Evolutionary conservation across 1,140 invertebrate species (phyloP).

Genomic region (Protaetia brevitarsis): DNA sequence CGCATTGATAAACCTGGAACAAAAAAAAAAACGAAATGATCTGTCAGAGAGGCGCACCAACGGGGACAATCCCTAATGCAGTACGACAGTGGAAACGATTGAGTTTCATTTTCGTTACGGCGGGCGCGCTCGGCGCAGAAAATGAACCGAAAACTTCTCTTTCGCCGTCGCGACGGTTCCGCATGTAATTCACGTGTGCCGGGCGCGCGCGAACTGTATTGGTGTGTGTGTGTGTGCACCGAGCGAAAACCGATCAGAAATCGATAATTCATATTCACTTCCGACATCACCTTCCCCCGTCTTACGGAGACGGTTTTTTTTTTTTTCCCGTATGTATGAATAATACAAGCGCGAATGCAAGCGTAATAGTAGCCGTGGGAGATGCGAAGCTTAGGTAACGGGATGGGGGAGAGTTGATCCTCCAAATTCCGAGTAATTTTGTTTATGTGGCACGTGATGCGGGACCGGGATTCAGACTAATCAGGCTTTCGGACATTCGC

Average conservation of each 20-base stretch:
- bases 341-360: slow-evolving; percentile 42
- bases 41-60: slow-evolving; percentile 34
- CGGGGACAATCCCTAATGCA: slow-evolving; percentile 52
- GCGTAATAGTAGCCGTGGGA: slow-evolving; percentile 45
- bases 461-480: slow-evolving; percentile 33
- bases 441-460: slow-evolving; percentile 40
- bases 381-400: slow-evolving; percentile 24
- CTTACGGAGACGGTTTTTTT: not conserved
- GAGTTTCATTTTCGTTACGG: slow-evolving; percentile 45
- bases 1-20: slow-evolving; percentile 96
- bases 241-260: slow-evolving; percentile 27
- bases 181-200: too few relatives aligned
- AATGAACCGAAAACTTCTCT: too few relatives aligned
- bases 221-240: not conserved
- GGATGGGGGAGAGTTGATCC: slow-evolving; percentile 43
- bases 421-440: slow-evolving; percentile 48
- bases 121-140: too few relatives aligned
- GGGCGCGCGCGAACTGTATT: too few relatives aligned
- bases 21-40: slow-evolving; percentile 38
- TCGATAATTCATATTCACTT: slow-evolving; percentile 39
- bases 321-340: slow-evolving; percentile 35
- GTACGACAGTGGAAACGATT: slow-evolving; percentile 57
- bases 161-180: too few relatives aligned
- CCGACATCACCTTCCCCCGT: slow-evolving; percentile 25
- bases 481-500: slow-evolving; percentile 27